Evolutionary conservation across 2,888 invertebrate genomes (phyloP), one percentile per base, ranked within the genome.

Genomic region (Tromatobia lineatoria): DNA sequence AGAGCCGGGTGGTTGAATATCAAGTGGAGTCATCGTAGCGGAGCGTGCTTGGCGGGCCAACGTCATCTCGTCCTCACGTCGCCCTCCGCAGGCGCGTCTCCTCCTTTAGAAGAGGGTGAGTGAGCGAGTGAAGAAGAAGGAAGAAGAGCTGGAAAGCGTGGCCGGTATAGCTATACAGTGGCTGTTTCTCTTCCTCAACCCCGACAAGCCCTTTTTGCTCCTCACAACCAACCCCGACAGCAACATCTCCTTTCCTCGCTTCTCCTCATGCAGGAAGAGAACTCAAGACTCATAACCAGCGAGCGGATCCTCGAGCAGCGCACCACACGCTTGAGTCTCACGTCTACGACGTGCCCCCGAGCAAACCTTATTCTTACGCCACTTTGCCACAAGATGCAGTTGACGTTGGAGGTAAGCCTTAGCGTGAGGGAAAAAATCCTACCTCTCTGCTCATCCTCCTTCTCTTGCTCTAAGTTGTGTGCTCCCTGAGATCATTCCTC

Each of bases 361-460:
- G 91, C 89, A 93, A 93, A 93, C 93, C 93, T 94, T 93, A 93
- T 93, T 93, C 93, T 94, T 93, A 93, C 92, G 92, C 93, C 90
- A 92, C 93, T 93, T 91, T 92, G 89, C 88, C 90, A 91, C 90
- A 90, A 92, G 91, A 92, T 92, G 91, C 90, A 90, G 91, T 86
- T 88, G 86, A 64, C 82, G 73, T 57, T 80, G 71, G 75, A 38
- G 64, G 66, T 45, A 29, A 57, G 25, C 80, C 34, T 20, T 52
- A 15, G 64, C 38, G 25, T 23, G 78, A 54, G 25, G 18, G 18
- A 18, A 79, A 38, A 64, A 64, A 61, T 25, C 47, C 66, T 75
- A 38, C 47, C 67, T 20, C 18, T 23, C 15, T 15, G 23, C 38
- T 47, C 29, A 52, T 71, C 50, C 52, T 57, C 64, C 20, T 67